phyloP scores from a whole-genome alignment of 1,140 invertebrate species.

The Apis florea region DNA sequence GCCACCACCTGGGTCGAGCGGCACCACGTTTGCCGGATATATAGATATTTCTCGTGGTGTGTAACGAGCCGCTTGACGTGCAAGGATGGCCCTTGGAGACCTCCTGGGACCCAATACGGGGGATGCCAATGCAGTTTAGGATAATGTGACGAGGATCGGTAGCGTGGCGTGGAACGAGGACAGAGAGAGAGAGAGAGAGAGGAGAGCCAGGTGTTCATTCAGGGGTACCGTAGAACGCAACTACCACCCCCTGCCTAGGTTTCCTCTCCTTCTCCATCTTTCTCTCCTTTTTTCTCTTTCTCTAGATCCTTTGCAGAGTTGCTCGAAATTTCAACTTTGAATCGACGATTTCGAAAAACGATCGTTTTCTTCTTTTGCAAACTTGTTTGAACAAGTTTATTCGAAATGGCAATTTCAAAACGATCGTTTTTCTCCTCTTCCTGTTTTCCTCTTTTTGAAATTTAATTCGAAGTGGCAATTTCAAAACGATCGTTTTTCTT shows the following conservation, averaged over 20 bases:
- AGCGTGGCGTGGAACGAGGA: conserved; percentile 44
- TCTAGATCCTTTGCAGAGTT: background rate
- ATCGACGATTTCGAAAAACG: too few relatives aligned
- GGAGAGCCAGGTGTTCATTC: conserved; percentile 67
- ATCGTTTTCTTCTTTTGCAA: too few relatives aligned
- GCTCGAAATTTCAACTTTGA: too few relatives aligned
- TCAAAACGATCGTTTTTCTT: too few relatives aligned
- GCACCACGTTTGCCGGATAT: conserved; percentile 28
- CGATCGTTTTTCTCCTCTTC: too few relatives aligned
- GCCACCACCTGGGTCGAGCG: conserved; percentile 11
- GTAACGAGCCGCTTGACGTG: conserved; percentile 58
- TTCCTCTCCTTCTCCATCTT: conserved; percentile 34
- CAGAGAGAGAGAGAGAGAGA: conserved; percentile 10
- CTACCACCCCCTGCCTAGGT: conserved; percentile 54
- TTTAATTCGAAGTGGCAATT: too few relatives aligned
- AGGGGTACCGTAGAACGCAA: conserved; percentile 54
- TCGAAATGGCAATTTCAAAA: too few relatives aligned
- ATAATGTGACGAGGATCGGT: conserved; percentile 59
- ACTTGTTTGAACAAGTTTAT: too few relatives aligned
- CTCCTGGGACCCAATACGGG: background rate
- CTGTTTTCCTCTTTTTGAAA: too few relatives aligned
- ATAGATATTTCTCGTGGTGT: conserved; percentile 53
- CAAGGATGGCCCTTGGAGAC: conserved; percentile 28
- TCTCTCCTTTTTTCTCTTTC: conserved; percentile 16
- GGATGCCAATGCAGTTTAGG: conserved; percentile 59